Evolutionary conservation across 2,888 invertebrate species (phyloP).

Genomic region (Euphydryas editha): DNA sequence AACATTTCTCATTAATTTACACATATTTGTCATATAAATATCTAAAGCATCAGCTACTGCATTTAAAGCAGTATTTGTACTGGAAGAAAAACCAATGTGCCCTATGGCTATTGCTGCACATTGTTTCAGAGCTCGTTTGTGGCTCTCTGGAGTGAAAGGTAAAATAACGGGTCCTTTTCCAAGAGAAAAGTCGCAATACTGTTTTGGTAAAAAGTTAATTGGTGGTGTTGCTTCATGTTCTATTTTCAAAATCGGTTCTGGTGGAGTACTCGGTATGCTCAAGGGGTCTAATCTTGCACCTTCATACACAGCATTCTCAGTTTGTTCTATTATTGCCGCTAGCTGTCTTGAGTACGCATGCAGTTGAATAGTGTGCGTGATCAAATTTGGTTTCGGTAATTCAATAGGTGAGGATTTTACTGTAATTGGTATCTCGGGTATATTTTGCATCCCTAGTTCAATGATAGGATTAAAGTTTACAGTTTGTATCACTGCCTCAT

Average conservation of each 20-base stretch:
- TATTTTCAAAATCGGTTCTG: slow-evolving; percentile 61
- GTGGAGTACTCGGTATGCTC: slow-evolving; percentile 65
- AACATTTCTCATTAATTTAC: slow-evolving; percentile 69
- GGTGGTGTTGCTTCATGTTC: slow-evolving; percentile 67
- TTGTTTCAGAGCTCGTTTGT: slow-evolving; percentile 70
- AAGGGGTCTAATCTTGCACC: slow-evolving; percentile 62
- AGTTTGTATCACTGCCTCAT: slow-evolving; percentile 67
- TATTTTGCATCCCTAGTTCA: slow-evolving; percentile 79
- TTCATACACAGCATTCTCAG: slow-evolving; percentile 67
- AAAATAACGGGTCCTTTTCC: slow-evolving; percentile 71
- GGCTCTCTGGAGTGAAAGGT: slow-evolving; percentile 77
- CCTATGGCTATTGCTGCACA: slow-evolving; percentile 77
- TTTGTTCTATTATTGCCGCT: slow-evolving; percentile 65
- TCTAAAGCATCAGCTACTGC: slow-evolving; percentile 72
- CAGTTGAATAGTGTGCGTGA: slow-evolving; percentile 76
- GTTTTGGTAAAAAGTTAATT: slow-evolving; percentile 70
- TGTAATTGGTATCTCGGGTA: slow-evolving; percentile 76
- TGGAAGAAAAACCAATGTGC: slow-evolving; percentile 68
- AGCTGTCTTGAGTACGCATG: slow-evolving; percentile 69
- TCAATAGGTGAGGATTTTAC: slow-evolving; percentile 77
- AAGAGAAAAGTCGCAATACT: slow-evolving; percentile 74
- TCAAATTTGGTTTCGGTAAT: slow-evolving; percentile 71
- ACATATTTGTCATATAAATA: slow-evolving; percentile 72
- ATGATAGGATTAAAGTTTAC: slow-evolving; percentile 80
- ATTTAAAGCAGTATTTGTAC: slow-evolving; percentile 68